These are phyloP conservation scores for Aphaenogaster floridana DNA, from an alignment of 1,140 invertebrate genomes.

Conservation along the genomic window DNA sequence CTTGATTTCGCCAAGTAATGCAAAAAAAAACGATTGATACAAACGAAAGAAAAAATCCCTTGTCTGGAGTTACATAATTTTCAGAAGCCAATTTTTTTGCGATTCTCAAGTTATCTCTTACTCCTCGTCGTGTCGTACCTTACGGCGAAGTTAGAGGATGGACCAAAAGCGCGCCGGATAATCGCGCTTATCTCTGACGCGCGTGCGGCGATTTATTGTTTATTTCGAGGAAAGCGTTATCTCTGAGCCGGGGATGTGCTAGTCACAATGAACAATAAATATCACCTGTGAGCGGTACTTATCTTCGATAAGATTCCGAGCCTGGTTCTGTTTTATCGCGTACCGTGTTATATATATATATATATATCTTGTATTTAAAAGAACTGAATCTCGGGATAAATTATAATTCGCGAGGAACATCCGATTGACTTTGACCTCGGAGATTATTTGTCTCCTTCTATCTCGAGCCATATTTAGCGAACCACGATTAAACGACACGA, in stretches of 20 bases:
- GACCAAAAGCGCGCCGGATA: conserved; percentile 22
- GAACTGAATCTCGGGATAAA: no score
- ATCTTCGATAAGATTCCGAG: conserved; percentile 8
- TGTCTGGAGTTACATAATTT: not conserved
- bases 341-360: not conserved
- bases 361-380: not conserved
- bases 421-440: not conserved
- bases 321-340: not conserved
- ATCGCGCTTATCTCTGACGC: conserved; percentile 50
- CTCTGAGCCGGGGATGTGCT: not conserved
- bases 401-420: not conserved
- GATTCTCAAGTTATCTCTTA: not conserved
- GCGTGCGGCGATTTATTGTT: conserved; percentile 14
- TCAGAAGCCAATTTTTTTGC: not conserved
- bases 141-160: no score
- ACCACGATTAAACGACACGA: not conserved
- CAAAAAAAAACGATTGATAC: not conserved
- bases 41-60: not conserved
- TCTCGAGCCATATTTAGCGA: not conserved
- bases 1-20: not conserved
- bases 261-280: not conserved
- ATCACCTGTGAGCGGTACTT: not conserved
- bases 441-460: not conserved
- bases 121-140: not conserved
- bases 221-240: conserved; percentile 30